phyloP scores from a whole-genome alignment of 2,888 invertebrate species.

The Gerris lacustris region DNA sequence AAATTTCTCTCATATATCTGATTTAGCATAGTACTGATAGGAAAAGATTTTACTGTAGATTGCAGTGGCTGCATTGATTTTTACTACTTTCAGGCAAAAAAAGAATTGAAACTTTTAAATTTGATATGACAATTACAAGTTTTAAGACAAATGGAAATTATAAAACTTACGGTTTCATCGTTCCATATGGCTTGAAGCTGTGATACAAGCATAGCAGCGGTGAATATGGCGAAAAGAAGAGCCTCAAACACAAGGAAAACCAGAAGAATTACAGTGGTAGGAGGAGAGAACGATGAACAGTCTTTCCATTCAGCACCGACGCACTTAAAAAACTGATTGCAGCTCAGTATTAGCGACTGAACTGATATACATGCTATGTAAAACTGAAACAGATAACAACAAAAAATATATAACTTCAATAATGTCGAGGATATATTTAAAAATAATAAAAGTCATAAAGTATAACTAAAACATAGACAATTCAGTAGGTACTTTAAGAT shows the following conservation, averaged over 20 bases:
- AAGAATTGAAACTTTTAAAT: too few species aligned
- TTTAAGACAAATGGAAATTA: background rate
- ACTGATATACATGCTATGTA: slow-evolving; percentile 95
- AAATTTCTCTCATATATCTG: too few species aligned
- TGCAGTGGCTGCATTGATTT: too few species aligned
- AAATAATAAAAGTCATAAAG: background rate
- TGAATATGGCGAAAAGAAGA: slow-evolving; percentile 92
- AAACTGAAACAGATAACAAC: slow-evolving; percentile 52
- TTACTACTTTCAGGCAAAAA: too few species aligned
- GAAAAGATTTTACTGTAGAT: too few species aligned
- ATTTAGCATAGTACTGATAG: too few species aligned
- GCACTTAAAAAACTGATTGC: slow-evolving; percentile 88
- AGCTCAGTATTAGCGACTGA: slow-evolving; percentile 80
- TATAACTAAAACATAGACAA: background rate
- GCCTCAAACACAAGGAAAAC: slow-evolving; percentile 88
- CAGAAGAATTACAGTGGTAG: slow-evolving; percentile 84
- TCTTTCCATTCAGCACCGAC: slow-evolving; percentile 89
- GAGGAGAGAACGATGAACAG: slow-evolving; percentile 86
- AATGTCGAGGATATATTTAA: slow-evolving; percentile 8
- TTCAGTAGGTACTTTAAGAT: background rate
- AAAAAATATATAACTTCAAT: slow-evolving; percentile 13
- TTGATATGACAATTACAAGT: too few species aligned
- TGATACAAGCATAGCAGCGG: slow-evolving; percentile 92
- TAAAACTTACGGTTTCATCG: slow-evolving; percentile 75
- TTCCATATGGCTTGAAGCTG: slow-evolving; percentile 95